phyloP scores from a whole-genome alignment of 1,140 invertebrate genomes.

The Drosophila pruinosa region DNA sequence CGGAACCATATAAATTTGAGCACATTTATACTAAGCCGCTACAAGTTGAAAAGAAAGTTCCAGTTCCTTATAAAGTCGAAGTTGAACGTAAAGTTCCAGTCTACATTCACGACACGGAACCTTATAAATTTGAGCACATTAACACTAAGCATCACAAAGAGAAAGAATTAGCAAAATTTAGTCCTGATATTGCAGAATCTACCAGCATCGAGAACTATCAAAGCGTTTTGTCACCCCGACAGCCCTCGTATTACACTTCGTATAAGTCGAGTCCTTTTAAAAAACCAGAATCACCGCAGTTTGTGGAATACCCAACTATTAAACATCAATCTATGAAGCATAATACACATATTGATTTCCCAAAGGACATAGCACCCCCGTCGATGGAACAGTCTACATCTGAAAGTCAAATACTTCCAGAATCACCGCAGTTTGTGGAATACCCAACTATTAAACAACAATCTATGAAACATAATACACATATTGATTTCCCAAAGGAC shows the following conservation, averaged over 20 bases:
- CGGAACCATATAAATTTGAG: constrained; percentile 62
- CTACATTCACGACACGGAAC: constrained; percentile 61
- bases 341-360: not conserved
- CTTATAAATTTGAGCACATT: constrained; percentile 53
- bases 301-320: constrained; percentile 2
- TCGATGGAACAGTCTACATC: constrained; percentile 36
- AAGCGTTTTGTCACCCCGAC: not conserved
- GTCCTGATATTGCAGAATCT: constrained; percentile 21
- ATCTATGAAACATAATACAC: not conserved
- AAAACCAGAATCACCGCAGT: not conserved
- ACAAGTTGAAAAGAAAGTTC: constrained; percentile 84
- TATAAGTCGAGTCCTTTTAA: constrained; percentile 19
- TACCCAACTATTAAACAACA: constrained; percentile 12
- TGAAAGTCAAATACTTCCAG: constrained; percentile 27
- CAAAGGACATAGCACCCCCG: not conserved
- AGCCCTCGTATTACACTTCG: not conserved
- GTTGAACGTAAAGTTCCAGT: constrained; percentile 84
- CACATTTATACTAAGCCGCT: constrained; percentile 68
- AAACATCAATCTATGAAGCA: constrained; percentile 3
- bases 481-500: constrained; percentile 8
- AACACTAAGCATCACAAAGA: constrained; percentile 31
- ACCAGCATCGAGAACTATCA: not conserved
- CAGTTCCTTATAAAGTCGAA: constrained; percentile 84
- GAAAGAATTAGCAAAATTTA: constrained; percentile 22
- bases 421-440: not conserved